phyloP scores from a whole-genome alignment of 2,888 invertebrate species.

The Cyclophora punctaria region DNA sequence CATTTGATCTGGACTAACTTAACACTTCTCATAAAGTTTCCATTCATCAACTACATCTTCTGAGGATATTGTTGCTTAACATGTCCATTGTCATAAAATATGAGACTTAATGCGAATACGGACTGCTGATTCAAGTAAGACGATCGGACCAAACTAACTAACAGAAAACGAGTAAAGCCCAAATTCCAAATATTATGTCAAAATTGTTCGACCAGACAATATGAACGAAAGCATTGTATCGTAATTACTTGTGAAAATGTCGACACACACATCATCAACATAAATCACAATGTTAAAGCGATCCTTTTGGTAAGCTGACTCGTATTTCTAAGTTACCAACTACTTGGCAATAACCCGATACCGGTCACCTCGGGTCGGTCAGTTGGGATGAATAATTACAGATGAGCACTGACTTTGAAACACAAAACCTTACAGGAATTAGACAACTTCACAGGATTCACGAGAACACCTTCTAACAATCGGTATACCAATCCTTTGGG shows the following conservation, averaged over 20 bases:
- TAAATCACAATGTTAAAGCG: constrained; percentile 3
- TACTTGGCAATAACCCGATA: constrained; percentile 42
- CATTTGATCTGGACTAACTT: constrained; percentile 33
- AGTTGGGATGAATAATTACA: constrained; percentile 58
- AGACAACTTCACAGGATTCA: constrained; percentile 32
- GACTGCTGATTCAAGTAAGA: too few species aligned
- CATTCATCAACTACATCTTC: too few species aligned
- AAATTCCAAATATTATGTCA: not conserved
- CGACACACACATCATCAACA: too few species aligned
- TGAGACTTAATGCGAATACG: too few species aligned
- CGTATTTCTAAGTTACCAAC: constrained; percentile 31
- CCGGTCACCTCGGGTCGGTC: constrained; percentile 48
- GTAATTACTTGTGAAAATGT: too few species aligned
- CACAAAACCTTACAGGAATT: constrained; percentile 45
- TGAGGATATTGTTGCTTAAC: too few species aligned
- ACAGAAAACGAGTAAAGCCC: not conserved
- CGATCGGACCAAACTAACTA: too few species aligned
- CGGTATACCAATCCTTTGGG: constrained; percentile 13
- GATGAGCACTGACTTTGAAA: constrained; percentile 59
- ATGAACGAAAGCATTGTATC: too few species aligned
- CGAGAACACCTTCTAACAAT: constrained; percentile 20
- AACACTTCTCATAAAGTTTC: constrained; percentile 2
- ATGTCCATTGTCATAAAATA: too few species aligned
- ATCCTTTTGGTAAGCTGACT: constrained; percentile 15
- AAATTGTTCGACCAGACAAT: too few species aligned